phyloP scores from a whole-genome alignment of 2,113 vertebrate species.

The Bubo scandiacus region DNA sequence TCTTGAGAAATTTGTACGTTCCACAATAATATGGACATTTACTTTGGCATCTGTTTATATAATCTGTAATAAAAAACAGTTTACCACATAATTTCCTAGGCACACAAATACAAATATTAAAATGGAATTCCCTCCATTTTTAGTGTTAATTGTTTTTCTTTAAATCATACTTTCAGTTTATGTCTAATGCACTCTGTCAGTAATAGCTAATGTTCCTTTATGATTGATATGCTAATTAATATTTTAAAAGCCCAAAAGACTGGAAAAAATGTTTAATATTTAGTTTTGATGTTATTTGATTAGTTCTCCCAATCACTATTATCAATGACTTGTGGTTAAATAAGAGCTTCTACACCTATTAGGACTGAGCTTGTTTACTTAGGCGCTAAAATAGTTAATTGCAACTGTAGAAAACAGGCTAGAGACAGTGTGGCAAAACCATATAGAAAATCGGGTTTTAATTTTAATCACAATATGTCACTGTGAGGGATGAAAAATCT shows the following conservation, averaged over 20 bases:
- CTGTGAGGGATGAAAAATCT: constrained; percentile 72
- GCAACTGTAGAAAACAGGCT: constrained; percentile 68
- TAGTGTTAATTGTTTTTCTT: neutral
- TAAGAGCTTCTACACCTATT: constrained; percentile 58
- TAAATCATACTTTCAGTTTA: neutral
- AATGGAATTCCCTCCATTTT: neutral
- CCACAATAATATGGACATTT: neutral
- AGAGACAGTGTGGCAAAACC: constrained; percentile 73
- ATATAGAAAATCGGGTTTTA: constrained; percentile 69
- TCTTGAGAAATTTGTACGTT: neutral
- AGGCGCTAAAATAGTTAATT: constrained; percentile 71
- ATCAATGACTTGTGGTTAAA: constrained; percentile 8
- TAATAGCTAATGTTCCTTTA: neutral
- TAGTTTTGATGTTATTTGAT: neutral
- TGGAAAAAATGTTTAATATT: neutral
- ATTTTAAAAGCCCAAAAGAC: neutral
- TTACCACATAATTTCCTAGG: neutral
- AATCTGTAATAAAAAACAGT: neutral
- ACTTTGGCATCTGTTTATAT: neutral
- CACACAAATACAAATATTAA: neutral
- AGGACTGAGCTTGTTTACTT: constrained; percentile 75
- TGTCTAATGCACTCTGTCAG: neutral
- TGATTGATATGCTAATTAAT: neutral
- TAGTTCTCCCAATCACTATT: neutral
- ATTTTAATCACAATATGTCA: constrained; percentile 79